Conservation (phyloP, 2,113 vertebrate genomes). For the Lagopus muta region DNA sequence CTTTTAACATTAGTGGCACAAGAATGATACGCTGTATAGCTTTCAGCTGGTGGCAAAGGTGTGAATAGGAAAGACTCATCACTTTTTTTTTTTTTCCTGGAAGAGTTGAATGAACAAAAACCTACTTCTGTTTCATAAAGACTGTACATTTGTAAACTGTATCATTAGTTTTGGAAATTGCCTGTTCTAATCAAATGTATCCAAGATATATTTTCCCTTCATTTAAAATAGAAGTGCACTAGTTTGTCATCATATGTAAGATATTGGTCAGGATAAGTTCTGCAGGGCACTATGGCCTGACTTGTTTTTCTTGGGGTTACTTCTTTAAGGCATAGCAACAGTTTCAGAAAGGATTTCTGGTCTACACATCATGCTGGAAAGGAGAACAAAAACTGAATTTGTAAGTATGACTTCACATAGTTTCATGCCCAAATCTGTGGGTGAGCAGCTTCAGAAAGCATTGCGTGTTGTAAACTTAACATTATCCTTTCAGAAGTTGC, state of each 20-base stretch:
- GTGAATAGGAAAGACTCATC: not conserved
- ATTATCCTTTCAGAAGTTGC: not conserved
- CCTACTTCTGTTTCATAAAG: not conserved
- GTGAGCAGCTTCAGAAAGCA: not conserved
- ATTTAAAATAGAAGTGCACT: not conserved
- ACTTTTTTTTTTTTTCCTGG: not conserved
- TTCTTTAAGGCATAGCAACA: not conserved
- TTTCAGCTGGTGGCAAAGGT: not conserved
- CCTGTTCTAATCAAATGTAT: not conserved
- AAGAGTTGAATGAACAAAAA: not conserved
- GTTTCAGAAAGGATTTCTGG: not conserved
- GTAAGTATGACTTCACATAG: rapidly evolving
- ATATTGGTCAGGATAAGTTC: not conserved
- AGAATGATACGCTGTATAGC: not conserved
- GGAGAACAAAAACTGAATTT: not conserved
- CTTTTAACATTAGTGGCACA: not conserved
- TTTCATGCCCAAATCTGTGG: not conserved
- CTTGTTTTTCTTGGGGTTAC: not conserved
- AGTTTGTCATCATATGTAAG: not conserved
- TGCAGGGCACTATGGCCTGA: not conserved
- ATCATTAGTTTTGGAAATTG: not conserved
- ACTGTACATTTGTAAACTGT: not conserved
- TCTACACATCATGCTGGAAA: not conserved
- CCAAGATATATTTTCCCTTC: not conserved
- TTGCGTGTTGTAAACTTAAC: not conserved